Evolutionary conservation across 1,140 invertebrate genomes (phyloP).

Genomic region (Formica selysi): DNA sequence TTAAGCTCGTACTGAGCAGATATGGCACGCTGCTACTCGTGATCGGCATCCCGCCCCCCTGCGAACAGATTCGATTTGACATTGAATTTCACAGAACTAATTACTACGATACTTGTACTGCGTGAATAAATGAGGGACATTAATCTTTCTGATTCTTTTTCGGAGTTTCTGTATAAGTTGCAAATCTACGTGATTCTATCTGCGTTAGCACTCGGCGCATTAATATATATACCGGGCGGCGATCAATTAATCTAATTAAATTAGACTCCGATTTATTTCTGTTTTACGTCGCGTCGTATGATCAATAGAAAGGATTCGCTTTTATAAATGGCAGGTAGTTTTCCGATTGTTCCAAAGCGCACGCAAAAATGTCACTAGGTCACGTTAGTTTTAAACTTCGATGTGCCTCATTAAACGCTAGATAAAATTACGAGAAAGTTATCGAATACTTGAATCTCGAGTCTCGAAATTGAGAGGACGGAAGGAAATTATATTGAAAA

Average conservation of each 20-base stretch:
- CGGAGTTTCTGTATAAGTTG: not conserved
- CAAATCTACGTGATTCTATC: not conserved
- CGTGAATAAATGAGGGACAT: not conserved
- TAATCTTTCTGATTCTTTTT: not conserved
- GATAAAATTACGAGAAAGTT: not conserved
- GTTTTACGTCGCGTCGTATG: slow-evolving; percentile 18
- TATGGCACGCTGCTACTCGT: slow-evolving; percentile 95
- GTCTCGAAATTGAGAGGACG: not conserved
- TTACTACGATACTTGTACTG: not conserved
- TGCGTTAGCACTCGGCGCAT: not conserved
- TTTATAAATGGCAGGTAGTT: slow-evolving; percentile 13
- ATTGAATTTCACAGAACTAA: no score
- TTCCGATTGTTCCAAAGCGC: slow-evolving; percentile 35
- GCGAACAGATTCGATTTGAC: slow-evolving; percentile 57
- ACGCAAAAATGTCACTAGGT: slow-evolving; percentile 44
- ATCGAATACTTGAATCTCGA: not conserved
- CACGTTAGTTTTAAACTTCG: slow-evolving; percentile 13
- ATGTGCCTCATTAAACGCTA: not conserved
- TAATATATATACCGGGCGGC: slow-evolving; percentile 1
- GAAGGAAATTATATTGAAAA: not conserved
- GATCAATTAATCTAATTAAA: slow-evolving; percentile 33
- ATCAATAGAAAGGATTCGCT: slow-evolving; percentile 44
- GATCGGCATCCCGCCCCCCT: slow-evolving; percentile 95
- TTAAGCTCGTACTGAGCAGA: slow-evolving; percentile 93
- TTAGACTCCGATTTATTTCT: slow-evolving; percentile 47